phyloP scores from a whole-genome alignment of 1,140 invertebrate genomes.

The Plutomurus gul region DNA sequence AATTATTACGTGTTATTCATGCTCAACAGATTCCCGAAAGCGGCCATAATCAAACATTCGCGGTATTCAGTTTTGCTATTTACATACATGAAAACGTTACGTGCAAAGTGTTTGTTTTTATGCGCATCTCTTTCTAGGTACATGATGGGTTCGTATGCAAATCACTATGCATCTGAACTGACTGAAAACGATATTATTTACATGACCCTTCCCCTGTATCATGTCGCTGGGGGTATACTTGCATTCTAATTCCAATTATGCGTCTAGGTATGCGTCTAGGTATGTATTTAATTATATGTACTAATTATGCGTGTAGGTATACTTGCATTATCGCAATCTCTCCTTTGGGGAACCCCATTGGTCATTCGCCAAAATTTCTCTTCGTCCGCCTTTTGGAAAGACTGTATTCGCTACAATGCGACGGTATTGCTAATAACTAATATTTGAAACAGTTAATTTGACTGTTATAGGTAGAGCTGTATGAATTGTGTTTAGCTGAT shows the following conservation, averaged over 20 bases:
- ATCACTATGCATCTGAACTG: slow-evolving; percentile 57
- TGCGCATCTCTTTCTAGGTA: slow-evolving; percentile 63
- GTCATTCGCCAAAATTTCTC: slow-evolving; percentile 66
- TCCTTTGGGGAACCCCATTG: slow-evolving; percentile 63
- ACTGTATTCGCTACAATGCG: slow-evolving; percentile 72
- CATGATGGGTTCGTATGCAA: slow-evolving; percentile 59
- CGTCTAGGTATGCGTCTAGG: slow-evolving; percentile 36
- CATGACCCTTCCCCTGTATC: slow-evolving; percentile 71
- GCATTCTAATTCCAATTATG: no score
- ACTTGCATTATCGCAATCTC: slow-evolving; percentile 64
- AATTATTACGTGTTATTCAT: no score
- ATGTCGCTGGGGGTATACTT: slow-evolving; percentile 65
- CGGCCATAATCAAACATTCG: slow-evolving; percentile 78
- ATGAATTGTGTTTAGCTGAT: no score
- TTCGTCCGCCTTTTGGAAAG: slow-evolving; percentile 67
- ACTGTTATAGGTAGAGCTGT: no score
- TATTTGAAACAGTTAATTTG: no score
- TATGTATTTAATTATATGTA: slow-evolving; percentile 60
- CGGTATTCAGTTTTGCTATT: slow-evolving; percentile 56
- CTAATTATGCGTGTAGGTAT: slow-evolving; percentile 57
- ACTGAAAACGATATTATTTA: slow-evolving; percentile 62
- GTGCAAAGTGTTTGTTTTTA: background rate
- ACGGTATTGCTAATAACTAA: no score
- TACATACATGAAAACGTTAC: background rate
- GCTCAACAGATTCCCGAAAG: slow-evolving; percentile 70